phyloP scores from a whole-genome alignment of 2,113 vertebrate species.

The Dendrocopos noguchii region DNA sequence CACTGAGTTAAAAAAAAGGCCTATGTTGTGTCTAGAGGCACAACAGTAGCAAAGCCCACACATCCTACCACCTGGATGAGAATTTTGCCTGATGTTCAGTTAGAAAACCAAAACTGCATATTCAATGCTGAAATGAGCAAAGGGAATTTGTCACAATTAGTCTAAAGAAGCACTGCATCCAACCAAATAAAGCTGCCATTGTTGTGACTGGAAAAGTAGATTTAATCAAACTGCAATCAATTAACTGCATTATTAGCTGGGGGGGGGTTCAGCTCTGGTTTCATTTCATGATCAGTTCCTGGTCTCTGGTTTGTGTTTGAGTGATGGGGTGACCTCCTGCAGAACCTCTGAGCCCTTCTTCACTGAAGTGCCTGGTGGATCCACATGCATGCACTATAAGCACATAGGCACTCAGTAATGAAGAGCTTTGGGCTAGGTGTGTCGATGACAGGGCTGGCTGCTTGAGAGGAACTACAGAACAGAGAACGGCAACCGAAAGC shows the following conservation, averaged over 20 bases:
- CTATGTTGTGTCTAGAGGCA: background rate
- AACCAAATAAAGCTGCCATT: background rate
- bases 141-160: background rate
- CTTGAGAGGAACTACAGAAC: background rate
- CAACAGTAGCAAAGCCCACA: background rate
- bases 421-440: background rate
- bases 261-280: background rate
- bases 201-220: background rate
- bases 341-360: background rate
- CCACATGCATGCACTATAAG: fast-evolving
- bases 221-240: background rate
- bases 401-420: background rate
- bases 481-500: background rate
- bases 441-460: fast-evolving
- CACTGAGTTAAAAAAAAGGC: background rate
- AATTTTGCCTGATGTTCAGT: background rate
- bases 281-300: background rate
- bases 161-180: background rate
- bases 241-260: background rate
- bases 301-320: background rate
- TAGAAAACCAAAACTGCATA: background rate
- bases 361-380: background rate
- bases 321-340: background rate
- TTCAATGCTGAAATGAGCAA: background rate
- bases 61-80: background rate